phyloP scores from a whole-genome alignment of 2,888 invertebrate genomes.

The Callosobruchus maculatus region DNA sequence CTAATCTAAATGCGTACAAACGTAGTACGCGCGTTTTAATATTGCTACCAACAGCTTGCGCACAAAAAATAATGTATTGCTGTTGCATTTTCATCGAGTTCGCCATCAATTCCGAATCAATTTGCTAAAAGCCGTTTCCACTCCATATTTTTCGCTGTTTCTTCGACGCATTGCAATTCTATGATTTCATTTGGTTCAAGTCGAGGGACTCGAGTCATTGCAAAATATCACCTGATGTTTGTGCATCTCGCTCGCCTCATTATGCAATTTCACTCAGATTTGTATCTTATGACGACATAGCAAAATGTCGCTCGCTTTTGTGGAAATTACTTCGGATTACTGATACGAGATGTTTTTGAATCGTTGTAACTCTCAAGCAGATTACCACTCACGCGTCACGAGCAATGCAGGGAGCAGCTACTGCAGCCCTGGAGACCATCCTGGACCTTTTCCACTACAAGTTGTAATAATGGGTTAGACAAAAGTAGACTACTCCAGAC shows the following conservation, averaged over 20 bases:
- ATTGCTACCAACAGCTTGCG: constrained; percentile 18
- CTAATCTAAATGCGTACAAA: constrained; percentile 24
- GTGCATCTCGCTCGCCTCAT: background rate
- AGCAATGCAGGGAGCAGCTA: too few species aligned
- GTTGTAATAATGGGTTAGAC: too few species aligned
- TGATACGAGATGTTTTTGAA: too few species aligned
- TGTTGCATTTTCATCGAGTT: constrained; percentile 24
- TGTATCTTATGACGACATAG: background rate
- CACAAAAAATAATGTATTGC: constrained; percentile 18
- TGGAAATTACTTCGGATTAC: too few species aligned
- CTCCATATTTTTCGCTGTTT: constrained; percentile 7
- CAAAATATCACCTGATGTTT: background rate
- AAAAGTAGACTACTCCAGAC: too few species aligned
- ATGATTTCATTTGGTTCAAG: constrained; percentile 1
- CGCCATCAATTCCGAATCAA: constrained; percentile 12
- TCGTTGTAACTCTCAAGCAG: too few species aligned
- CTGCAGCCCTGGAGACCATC: too few species aligned
- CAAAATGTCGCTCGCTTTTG: background rate
- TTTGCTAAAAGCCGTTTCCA: constrained; percentile 4
- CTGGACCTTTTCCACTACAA: too few species aligned
- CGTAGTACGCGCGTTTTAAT: constrained; percentile 23
- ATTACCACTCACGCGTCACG: too few species aligned
- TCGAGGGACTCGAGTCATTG: background rate
- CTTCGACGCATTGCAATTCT: constrained; percentile 5
- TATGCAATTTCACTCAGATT: background rate